These are phyloP conservation scores for Girardinichthys multiradiatus DNA, from an alignment of 2,113 vertebrate species.

Conservation along the genomic window DNA sequence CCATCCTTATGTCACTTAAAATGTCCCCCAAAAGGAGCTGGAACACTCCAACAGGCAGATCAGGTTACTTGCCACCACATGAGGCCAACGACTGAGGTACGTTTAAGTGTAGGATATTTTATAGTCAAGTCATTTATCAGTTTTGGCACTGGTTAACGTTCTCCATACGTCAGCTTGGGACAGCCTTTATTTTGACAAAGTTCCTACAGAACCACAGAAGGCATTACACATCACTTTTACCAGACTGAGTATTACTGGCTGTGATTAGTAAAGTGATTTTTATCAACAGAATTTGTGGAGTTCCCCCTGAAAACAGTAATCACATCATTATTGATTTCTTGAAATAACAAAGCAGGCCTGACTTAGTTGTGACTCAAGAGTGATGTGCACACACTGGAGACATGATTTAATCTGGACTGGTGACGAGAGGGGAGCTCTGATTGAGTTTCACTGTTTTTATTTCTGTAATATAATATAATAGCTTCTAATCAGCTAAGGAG, in stretches of 20 bases:
- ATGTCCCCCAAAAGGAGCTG: not conserved
- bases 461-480: slow-evolving; percentile 14
- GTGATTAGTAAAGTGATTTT: slow-evolving; percentile 1
- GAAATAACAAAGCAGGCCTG: slow-evolving; percentile 5
- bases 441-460: slow-evolving; percentile 4
- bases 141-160: not conserved
- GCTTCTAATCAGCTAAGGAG: slow-evolving; percentile 8
- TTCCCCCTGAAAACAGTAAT: slow-evolving; percentile 17
- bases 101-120: slow-evolving; percentile 1
- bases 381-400: not conserved
- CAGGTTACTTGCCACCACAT: not conserved
- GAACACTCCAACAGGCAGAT: not conserved
- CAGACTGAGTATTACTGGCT: not conserved
- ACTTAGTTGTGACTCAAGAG: slow-evolving; percentile 14
- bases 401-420: slow-evolving; percentile 8
- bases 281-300: not conserved
- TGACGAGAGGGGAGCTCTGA: slow-evolving; percentile 1
- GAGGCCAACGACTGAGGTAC: not conserved
- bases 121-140: not conserved
- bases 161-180: not conserved
- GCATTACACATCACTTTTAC: slow-evolving; percentile 5
- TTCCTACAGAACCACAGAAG: slow-evolving; percentile 8
- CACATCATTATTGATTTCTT: slow-evolving; percentile 9
- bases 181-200: slow-evolving; percentile 3
- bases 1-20: not conserved